Evolutionary conservation across 1,140 invertebrate genomes (phyloP), one percentile per base, ranked within the genome.

Genomic region (Anastatus disparis): DNA sequence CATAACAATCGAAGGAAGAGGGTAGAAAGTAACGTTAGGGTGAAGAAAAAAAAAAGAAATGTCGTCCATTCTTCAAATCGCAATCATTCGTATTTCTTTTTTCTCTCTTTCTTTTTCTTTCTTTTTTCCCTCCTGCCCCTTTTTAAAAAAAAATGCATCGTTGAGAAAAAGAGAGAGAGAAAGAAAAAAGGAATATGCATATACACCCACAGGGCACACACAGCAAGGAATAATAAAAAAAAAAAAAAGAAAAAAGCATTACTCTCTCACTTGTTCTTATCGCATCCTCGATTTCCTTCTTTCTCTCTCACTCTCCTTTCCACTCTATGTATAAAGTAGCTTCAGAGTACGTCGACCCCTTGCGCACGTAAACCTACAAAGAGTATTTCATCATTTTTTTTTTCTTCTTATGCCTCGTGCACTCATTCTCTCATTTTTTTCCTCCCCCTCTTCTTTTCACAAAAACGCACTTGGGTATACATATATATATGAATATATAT

Each of bases 41-140:
- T 59, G 58, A 38, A 31, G 53, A 46, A 63, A 48, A 79, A 80
- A 78, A 69, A 79, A 82, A 50, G 66, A 68, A 67, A 58, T 38
- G 44, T 58, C 55, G 20, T n/a, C 26, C 55, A 61, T 69, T 61
- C 56, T 69, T 69, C 44, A 69, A 69, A 59, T 69, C 31, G 66
- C 46, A 17, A 24, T 27, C 31, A 8, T 58, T 50, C 52, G 63
- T 24, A 31, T 38, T 40, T 2, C 10, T 40, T 38, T 24, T 24
- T 20, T 50, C 22, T 10, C 3, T 42, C 58, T 29, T 40, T 17
- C 56, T 17, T 38, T 44, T 24, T 59, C 40, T 6, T 24, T 44
- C 56, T 24, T 2, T 55, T 27, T 27, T 12, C 27, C n/a, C n/a
- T n/a, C n/a, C n/a, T n/a, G n/a, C n/a, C n/a, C 44, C 17, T 2